A percentile compares a stretch with the other conserved stretches of the same genome.
phyloP scores from a whole-genome alignment of 2,888 invertebrate genomes.

The Erebia aethiops region DNA sequence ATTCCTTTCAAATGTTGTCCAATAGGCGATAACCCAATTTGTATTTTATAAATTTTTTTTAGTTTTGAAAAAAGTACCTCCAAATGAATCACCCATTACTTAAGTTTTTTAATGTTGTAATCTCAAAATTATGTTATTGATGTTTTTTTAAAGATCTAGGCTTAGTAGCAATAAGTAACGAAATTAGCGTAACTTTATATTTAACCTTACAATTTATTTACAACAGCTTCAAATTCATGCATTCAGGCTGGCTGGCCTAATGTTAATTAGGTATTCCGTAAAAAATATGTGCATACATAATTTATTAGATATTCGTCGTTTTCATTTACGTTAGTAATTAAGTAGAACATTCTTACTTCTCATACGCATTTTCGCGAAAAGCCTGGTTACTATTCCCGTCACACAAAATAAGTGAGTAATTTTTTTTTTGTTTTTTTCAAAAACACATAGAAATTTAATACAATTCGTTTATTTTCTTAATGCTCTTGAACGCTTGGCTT shows the following conservation, averaged over 20 bases:
- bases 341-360: slow-evolving; percentile 6
- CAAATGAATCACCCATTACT: too few relatives aligned
- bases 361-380: background rate
- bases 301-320: slow-evolving; percentile 1
- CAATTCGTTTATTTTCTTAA: too few relatives aligned
- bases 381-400: background rate
- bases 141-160: too few relatives aligned
- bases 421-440: too few relatives aligned
- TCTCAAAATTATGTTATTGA: too few relatives aligned
- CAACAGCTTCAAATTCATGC: background rate
- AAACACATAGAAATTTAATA: too few relatives aligned
- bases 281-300: slow-evolving; percentile 9
- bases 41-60: too few relatives aligned
- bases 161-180: background rate
- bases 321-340: slow-evolving; percentile 8
- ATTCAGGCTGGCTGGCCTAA: background rate
- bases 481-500: too few relatives aligned
- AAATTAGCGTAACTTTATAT: background rate
- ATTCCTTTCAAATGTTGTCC: too few relatives aligned
- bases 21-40: too few relatives aligned
- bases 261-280: background rate
- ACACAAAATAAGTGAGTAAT: background rate
- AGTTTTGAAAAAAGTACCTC: too few relatives aligned
- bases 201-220: background rate
- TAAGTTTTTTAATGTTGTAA: too few relatives aligned